Evolutionary conservation across 1,140 invertebrate genomes (phyloP).

Genomic region (Eueides isabella): DNA sequence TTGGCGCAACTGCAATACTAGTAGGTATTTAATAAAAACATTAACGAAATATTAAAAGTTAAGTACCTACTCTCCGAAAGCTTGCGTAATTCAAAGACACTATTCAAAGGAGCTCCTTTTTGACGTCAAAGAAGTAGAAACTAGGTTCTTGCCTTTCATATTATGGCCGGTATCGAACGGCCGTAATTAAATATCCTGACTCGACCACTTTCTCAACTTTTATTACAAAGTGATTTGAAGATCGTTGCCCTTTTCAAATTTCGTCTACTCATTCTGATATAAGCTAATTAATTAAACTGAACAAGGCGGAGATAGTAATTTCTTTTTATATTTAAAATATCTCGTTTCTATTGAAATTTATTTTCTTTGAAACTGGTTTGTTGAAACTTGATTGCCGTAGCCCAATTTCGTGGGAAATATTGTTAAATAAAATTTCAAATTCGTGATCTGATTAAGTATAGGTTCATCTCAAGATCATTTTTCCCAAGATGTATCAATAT

Average conservation of each 20-base stretch:
- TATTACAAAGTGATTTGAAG: constrained; percentile 10
- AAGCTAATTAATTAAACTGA: constrained; percentile 8
- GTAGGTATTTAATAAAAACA: background rate
- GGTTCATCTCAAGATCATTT: no score
- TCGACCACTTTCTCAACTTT: background rate
- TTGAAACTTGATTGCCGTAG: background rate
- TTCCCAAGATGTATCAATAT: no score
- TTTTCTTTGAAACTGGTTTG: background rate
- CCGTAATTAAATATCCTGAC: constrained; percentile 12
- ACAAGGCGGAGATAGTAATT: background rate
- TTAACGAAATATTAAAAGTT: background rate
- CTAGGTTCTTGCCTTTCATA: background rate
- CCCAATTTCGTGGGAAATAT: no score
- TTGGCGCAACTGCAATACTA: no score
- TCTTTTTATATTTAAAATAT: background rate
- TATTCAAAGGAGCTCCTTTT: background rate
- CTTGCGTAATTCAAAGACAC: background rate
- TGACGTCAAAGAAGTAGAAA: background rate
- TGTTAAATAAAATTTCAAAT: no score
- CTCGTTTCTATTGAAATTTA: background rate
- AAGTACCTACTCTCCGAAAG: background rate
- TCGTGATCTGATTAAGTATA: no score
- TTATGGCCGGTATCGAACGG: background rate
- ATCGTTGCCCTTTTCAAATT: background rate
- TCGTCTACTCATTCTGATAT: background rate